phyloP scores from a whole-genome alignment of 2,113 vertebrate species.

The Nettapus auritus region DNA sequence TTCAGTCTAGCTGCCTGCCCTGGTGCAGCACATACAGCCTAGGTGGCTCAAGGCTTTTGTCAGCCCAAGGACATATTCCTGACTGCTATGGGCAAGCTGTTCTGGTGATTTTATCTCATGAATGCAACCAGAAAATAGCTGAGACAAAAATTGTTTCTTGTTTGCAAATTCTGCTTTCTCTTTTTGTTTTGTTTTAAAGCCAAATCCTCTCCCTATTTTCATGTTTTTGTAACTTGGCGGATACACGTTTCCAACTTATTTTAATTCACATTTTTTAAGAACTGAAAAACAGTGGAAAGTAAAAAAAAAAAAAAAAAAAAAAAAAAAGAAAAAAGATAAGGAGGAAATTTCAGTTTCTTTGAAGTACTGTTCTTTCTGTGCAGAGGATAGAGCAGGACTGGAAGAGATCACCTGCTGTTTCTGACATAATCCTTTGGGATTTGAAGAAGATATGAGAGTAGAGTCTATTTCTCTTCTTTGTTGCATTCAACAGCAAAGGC shows the following conservation, averaged over 20 bases:
- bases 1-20: background rate
- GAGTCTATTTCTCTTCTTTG: slow-evolving; percentile 35
- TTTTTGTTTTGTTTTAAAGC: background rate
- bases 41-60: background rate
- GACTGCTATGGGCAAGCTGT: background rate
- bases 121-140: background rate
- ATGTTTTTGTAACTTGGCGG: background rate
- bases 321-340: background rate
- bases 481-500: slow-evolving; percentile 15
- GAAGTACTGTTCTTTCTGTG: background rate
- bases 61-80: background rate
- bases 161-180: background rate
- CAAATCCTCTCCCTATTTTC: background rate
- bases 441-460: background rate
- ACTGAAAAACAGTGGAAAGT: background rate
- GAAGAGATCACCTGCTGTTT: slow-evolving; percentile 35
- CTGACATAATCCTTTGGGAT: slow-evolving; percentile 50
- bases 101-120: background rate
- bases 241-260: background rate
- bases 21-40: background rate
- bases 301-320: background rate
- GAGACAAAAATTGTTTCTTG: background rate
- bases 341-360: slow-evolving; percentile 6
- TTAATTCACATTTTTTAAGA: background rate
- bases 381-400: background rate